Percentiles rank a stretch among this genome's conserved stretches.
These are phyloP conservation scores for Sarcoramphus papa DNA, from an alignment of 2,797 vertebrate species.

Conservation along the genomic window DNA sequence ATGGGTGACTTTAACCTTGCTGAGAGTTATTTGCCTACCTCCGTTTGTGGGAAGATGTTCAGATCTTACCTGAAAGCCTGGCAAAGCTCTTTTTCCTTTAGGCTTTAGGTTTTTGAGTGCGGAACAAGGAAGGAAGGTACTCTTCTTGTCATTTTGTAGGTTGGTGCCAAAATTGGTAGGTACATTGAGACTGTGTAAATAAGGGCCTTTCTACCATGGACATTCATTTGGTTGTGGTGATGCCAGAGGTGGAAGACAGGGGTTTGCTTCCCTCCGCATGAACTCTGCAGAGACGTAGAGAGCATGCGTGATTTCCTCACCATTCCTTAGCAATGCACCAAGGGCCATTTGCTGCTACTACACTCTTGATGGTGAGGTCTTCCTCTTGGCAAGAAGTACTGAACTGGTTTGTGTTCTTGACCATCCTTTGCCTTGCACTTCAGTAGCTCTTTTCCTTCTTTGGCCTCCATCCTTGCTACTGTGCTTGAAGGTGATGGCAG, in stretches of 20 bases:
- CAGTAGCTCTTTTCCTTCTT: no score
- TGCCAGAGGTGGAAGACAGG: neutral
- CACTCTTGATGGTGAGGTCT: neutral
- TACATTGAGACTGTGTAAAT: neutral
- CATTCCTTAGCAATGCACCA: neutral
- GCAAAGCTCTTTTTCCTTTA: neutral
- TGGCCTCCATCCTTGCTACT: no score
- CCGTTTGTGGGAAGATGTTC: neutral
- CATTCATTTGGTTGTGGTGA: neutral
- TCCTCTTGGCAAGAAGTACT: neutral
- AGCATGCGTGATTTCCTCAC: neutral
- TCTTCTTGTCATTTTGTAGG: neutral
- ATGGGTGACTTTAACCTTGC: neutral
- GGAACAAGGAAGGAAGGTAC: neutral
- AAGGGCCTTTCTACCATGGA: neutral
- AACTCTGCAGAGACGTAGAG: neutral
- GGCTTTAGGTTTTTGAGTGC: neutral
- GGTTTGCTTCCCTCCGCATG: neutral
- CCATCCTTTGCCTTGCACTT: neutral
- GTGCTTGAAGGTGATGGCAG: no score
- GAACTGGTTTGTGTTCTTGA: neutral
- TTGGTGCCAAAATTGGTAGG: neutral
- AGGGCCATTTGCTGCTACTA: neutral
- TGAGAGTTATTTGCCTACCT: neutral
- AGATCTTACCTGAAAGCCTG: neutral